Base-by-base conservation (phyloP, 2,797 vertebrate species). In the Pangasius krempfi region DNA sequence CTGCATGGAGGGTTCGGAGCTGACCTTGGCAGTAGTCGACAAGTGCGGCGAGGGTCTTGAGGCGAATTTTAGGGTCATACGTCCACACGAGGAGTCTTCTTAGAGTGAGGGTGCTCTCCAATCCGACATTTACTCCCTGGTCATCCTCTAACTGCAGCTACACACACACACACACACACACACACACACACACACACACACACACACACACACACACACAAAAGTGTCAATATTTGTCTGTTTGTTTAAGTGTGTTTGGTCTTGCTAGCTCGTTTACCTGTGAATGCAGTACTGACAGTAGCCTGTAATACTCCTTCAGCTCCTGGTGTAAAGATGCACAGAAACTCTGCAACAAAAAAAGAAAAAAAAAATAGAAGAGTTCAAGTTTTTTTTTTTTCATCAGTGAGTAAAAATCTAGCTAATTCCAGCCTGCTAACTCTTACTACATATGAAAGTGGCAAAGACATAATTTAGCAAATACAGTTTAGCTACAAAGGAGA, bases 11-110 rank as follows among this genome's bases (percentile, higher is more conserved):
- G 6, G 50, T 1, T 18, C n/a, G 4, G 25, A 75, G 13, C 93
- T 27, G 1, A 99, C 98, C 99, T 97, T 99, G 99, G 95, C 98
- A 99, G 92, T 97, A 98, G 95, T 99, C 98, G 60, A 99, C 98
- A 33, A 99, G 98, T n/a, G 98, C 98, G 0, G 98, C 98, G 54
- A 99, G 96, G 0, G 97, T 99, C 94, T 99, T 99, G 86, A 99
- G 96, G 62, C 99, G 96, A 81, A 98, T 96, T 92, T 97, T 99
- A 90, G 98, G 98, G 92, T 99, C 99, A 0, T 98, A 99, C 0
- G 98, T 99, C 99, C 99, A 99, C 44, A 99, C 98, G 2, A 99
- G 95, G 60, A 99, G 97, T 75, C 98, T 97, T n/a, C 97, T 96
- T 87, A 99, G 97, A 0, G 98, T 99, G 92, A 99, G 92, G 62